A percentile compares a stretch with the other conserved stretches of the same genome.
These are phyloP conservation scores for Drosophila siamana DNA, from an alignment of 2,888 invertebrate genomes.

Conservation along the genomic window DNA sequence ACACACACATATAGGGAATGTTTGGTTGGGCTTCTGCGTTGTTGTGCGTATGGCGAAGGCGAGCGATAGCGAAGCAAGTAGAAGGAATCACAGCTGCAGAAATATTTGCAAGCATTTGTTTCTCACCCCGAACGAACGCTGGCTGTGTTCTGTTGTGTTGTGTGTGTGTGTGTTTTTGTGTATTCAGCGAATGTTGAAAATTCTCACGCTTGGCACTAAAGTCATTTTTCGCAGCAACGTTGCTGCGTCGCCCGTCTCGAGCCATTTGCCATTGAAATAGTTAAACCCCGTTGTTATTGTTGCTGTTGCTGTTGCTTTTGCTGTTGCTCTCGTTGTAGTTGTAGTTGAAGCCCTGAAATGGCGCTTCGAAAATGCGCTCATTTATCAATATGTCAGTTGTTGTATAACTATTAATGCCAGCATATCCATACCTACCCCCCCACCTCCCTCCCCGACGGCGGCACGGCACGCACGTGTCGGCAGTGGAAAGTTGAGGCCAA, in stretches of 20 bases:
- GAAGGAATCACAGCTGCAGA: constrained; percentile 76
- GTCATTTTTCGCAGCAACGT: constrained; percentile 68
- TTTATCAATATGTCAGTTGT: constrained; percentile 84
- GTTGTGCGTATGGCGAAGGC: constrained; percentile 24
- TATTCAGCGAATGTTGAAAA: constrained; percentile 48
- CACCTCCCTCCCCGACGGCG: background rate
- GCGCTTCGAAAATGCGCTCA: constrained; percentile 74
- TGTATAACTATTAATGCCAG: constrained; percentile 80
- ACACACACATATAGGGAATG: background rate
- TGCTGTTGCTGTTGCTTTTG: constrained; percentile 19
- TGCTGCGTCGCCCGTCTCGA: constrained; percentile 33
- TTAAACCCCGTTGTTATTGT: constrained; percentile 43
- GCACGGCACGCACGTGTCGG: constrained; percentile 41
- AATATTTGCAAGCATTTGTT: constrained; percentile 79
- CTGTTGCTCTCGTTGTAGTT: constrained; percentile 19
- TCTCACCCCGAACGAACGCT: constrained; percentile 44
- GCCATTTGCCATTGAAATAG: constrained; percentile 74
- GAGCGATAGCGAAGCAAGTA: constrained; percentile 25
- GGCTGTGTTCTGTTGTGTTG: too few species aligned
- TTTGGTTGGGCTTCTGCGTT: constrained; percentile 13
- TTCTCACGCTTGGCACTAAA: constrained; percentile 75
- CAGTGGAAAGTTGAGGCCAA: constrained; percentile 50
- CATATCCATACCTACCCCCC: constrained; percentile 22
- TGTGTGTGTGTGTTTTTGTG: constrained; percentile 25
- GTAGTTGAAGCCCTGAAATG: constrained; percentile 31